Evolutionary conservation across 2,797 vertebrate species (phyloP).

Genomic region (Trichosurus vulpecula): DNA sequence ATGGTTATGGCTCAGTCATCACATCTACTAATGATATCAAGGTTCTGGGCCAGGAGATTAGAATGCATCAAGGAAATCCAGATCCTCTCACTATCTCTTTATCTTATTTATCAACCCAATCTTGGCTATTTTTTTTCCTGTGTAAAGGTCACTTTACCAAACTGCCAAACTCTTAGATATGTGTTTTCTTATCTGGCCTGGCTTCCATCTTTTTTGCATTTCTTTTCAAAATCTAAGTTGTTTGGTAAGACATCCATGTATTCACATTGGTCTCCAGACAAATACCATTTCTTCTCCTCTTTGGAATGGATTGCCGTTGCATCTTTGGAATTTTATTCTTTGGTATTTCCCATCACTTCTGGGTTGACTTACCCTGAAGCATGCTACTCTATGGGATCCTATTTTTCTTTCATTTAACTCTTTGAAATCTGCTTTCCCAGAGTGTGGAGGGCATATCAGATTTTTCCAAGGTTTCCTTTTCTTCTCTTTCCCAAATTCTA

Average conservation of each 20-base stretch:
- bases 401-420: neutral
- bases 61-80: neutral
- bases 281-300: neutral
- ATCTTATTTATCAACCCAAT: neutral
- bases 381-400: neutral
- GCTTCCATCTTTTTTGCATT: neutral
- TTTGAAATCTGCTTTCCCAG: neutral
- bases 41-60: neutral
- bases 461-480: neutral
- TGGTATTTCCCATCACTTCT: neutral
- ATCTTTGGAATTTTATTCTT: neutral
- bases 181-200: neutral
- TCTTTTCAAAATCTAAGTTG: neutral
- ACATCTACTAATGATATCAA: neutral
- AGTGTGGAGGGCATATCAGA: neutral
- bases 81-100: neutral
- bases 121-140: neutral
- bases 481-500: neutral
- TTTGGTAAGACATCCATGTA: neutral
- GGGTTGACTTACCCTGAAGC: neutral
- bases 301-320: neutral
- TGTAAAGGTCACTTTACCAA: neutral
- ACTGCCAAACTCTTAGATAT: neutral
- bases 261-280: neutral
- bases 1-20: neutral